Base-by-base conservation (phyloP, 1,140 invertebrate genomes). In the Delia radicum region DNA sequence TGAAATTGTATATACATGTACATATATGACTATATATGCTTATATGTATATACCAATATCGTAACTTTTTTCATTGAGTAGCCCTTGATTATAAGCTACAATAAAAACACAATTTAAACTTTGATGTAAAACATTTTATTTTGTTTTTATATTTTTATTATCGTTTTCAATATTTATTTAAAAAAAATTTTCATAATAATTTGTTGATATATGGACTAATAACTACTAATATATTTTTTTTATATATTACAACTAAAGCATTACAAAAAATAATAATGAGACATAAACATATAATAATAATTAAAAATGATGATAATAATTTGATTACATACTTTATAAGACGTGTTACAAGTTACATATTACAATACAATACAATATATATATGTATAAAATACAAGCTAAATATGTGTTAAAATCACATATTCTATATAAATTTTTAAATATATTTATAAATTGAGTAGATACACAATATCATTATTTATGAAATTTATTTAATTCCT, bases 331-430 rank as follows among this genome's bases (percentile, higher is more conserved):
- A 55, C 48, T 5, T 15, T 55, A 21, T 7, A 7, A 8, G 24
- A 55, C 8, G 46, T 55, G n/a, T n/a, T n/a, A n/a, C n/a, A n/a
- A n/a, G n/a, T n/a, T n/a, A n/a, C n/a, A n/a, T n/a, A n/a, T n/a
- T n/a, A n/a, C n/a, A n/a, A n/a, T n/a, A n/a, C n/a, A n/a, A n/a
- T n/a, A n/a, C n/a, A n/a, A n/a, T n/a, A n/a, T n/a, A n/a, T n/a
- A n/a, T n/a, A n/a, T n/a, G n/a, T 21, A 3, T 48, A 48, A 15
- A 55, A 15, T 55, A 55, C 46, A 24, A 55, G 48, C 48, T 55
- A 24, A 55, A 55, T 55, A 55, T 55, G 48, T 55, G 48, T 55
- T 55, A 55, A 55, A 55, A 55, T 55, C 48, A 55, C 48, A 55
- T 55, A 55, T 55, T 24, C 24, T 55, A 24, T 48, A 15, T 1